Evolutionary conservation across 2,888 invertebrate genomes (phyloP).

Genomic region (Papilio protenor): DNA sequence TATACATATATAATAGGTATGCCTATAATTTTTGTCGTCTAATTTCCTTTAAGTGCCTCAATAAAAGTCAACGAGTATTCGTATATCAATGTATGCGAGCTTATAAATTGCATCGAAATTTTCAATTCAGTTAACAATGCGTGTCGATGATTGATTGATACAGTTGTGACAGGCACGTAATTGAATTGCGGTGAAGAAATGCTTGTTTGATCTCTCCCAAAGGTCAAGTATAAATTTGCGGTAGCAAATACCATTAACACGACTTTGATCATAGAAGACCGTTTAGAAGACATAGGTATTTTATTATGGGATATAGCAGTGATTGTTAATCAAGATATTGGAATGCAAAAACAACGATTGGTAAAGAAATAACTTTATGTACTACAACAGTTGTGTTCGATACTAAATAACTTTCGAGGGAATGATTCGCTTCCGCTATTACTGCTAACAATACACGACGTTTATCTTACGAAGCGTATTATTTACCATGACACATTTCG

Average conservation of each 20-base stretch:
- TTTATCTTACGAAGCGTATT: constrained; percentile 1
- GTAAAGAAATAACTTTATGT: background rate
- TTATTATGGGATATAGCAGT: background rate
- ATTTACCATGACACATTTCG: constrained; percentile 5
- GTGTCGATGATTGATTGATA: constrained; percentile 25
- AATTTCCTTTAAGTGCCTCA: background rate
- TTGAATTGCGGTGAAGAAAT: constrained; percentile 20
- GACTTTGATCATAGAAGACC: background rate
- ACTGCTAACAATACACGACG: constrained; percentile 11
- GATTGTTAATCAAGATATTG: background rate
- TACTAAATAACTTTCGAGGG: background rate
- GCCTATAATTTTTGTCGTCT: background rate
- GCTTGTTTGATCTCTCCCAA: background rate
- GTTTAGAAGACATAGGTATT: no score
- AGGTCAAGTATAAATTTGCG: constrained; percentile 11
- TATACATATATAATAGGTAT: background rate
- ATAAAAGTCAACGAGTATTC: constrained; percentile 1
- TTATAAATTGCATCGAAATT: constrained; percentile 25
- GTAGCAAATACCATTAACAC: background rate
- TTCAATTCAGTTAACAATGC: constrained; percentile 22
- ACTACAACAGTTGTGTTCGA: background rate
- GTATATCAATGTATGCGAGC: constrained; percentile 11
- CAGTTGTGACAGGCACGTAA: constrained; percentile 27
- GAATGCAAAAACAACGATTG: background rate
- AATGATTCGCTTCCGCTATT: background rate